Evolutionary conservation across 2,888 invertebrate species (phyloP).

Genomic region (Nysson spinosus): DNA sequence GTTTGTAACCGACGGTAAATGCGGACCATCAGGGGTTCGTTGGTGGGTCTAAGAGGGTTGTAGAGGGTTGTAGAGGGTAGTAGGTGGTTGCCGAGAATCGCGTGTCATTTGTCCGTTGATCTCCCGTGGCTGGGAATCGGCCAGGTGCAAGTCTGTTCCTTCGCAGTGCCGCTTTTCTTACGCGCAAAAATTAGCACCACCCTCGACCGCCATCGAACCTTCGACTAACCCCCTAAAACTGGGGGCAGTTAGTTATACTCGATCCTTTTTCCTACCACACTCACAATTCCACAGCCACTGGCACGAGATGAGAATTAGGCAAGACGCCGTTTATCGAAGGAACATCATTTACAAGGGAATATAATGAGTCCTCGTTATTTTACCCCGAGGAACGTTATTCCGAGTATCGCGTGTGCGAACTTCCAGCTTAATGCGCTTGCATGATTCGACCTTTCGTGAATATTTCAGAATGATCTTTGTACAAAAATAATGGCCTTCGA

Average conservation of each 20-base stretch:
- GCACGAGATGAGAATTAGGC: constrained; percentile 66
- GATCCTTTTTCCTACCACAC: too few species aligned
- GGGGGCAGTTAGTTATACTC: too few species aligned
- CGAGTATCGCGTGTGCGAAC: background rate
- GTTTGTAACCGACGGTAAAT: constrained; percentile 70
- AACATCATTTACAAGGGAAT: constrained; percentile 51
- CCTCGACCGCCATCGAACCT: constrained; percentile 39
- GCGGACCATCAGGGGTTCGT: constrained; percentile 46
- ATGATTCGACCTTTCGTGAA: background rate
- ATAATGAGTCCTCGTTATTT: constrained; percentile 33
- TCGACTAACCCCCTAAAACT: constrained; percentile 26
- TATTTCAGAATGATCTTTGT: too few species aligned
- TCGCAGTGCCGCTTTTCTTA: constrained; percentile 65
- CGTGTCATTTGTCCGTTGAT: constrained; percentile 77
- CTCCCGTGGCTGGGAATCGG: constrained; percentile 70
- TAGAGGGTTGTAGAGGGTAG: constrained; percentile 21
- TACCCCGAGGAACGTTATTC: constrained; percentile 39
- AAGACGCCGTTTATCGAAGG: constrained; percentile 58
- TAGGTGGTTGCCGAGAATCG: constrained; percentile 66
- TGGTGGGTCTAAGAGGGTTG: constrained; percentile 17
- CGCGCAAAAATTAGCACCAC: constrained; percentile 73
- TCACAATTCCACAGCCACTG: constrained; percentile 24
- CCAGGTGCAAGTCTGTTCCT: constrained; percentile 65
- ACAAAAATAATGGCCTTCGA: too few species aligned
- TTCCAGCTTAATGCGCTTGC: constrained; percentile 11